A percentile compares a stretch with the other conserved stretches of the same genome.
These are phyloP conservation scores for Gallinago nigripennis DNA, from an alignment of 2,797 vertebrate species.

Conservation along the genomic window DNA sequence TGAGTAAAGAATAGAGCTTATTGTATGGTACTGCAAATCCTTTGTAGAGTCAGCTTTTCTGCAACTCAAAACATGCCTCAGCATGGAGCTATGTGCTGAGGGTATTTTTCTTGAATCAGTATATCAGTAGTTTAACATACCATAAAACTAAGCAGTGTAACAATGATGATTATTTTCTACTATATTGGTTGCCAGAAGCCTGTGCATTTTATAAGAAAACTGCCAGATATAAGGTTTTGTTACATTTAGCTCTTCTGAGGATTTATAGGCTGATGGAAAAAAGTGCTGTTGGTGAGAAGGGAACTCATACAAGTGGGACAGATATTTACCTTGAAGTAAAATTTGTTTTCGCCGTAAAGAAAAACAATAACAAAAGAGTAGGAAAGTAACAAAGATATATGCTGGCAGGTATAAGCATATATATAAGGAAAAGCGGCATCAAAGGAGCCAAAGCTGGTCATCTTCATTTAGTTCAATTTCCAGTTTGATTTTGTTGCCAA, in stretches of 20 bases:
- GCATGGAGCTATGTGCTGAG: background rate
- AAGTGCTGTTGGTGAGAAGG: background rate
- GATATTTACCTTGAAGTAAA: background rate
- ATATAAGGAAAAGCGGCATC: background rate
- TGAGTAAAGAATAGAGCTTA: background rate
- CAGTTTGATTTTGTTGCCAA: background rate
- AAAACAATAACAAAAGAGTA: background rate
- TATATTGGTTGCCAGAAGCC: conserved; percentile 1
- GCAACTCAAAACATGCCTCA: background rate
- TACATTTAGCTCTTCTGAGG: background rate
- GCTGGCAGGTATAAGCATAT: background rate
- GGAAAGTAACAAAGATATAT: background rate
- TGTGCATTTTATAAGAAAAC: background rate
- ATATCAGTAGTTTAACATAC: conserved; percentile 23
- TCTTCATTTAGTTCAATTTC: background rate
- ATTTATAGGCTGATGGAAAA: background rate
- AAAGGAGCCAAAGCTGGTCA: background rate
- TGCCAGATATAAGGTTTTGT: background rate
- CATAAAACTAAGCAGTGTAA: conserved; percentile 38
- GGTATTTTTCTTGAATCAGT: conserved; percentile 20
- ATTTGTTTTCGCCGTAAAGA: background rate
- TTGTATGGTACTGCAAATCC: background rate
- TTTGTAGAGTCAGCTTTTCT: background rate
- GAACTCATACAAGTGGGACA: background rate
- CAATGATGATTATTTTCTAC: background rate